Base-by-base conservation (phyloP, 2,113 vertebrate genomes). In the Triplophysa rosa region DNA sequence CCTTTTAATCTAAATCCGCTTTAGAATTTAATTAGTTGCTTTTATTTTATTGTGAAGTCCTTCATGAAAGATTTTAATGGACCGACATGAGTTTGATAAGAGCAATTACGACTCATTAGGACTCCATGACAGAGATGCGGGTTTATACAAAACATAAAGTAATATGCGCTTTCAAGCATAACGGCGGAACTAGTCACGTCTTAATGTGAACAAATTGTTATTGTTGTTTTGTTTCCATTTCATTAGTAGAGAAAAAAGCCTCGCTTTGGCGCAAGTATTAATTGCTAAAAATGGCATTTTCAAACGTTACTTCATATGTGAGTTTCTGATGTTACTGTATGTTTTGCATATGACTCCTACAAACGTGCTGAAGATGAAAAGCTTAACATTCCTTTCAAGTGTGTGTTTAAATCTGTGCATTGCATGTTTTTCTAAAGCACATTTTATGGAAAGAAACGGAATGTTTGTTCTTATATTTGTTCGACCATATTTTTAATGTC, bases 41-140 rank as follows among this genome's bases (percentile, higher is more conserved):
- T 73, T 68, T n/a, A 66, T 71, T 61, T n/a, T 14, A 67, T 77
- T 69, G 56, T 54, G 47, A 74, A 70, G 42, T 56, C 54, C 42
- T 67, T 58, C 24, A 65, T 78, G 45, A 71, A 82, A 74, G 61
- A 83, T 83, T 64, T 77, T 83, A 63, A 79, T 65, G 77, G 77
- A 65, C 69, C 42, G 21, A 33, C 26, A 17, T 10, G 16, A 47
- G 16, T 74, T 74, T 29, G 49, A 56, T 75, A 75, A 75, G 63
- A 82, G 70, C 47, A 77, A 70, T 75, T 65, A 77, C 26, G 24
- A 77, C 77, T 58, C 37, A 70, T 76, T 67, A 77, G 8, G 13
- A 2, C 52, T 62, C 42, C 74, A 70, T 59, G 63, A 64, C 33
- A 2, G 6, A 59, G 72, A 56, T 52, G 42, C 4, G n/a, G 64